Evolutionary conservation across 2,888 invertebrate species (phyloP).

Genomic region (Hirtodrosophila histrioides): DNA sequence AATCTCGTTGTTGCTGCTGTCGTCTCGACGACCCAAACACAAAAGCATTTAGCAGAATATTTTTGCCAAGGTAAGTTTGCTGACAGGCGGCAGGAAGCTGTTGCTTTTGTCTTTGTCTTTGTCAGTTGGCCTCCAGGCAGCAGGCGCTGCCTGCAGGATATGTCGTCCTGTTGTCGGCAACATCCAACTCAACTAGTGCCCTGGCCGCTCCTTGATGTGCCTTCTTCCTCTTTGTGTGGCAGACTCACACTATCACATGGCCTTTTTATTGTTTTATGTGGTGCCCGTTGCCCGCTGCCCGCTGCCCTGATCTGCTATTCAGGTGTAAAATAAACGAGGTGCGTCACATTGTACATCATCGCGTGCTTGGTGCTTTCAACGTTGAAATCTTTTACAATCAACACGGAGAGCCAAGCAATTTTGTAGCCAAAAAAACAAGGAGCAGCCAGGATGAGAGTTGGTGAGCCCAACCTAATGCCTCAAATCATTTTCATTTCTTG

Average conservation of each 20-base stretch:
- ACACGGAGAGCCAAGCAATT: slow-evolving; percentile 54
- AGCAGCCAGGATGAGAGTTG: not conserved
- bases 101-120: slow-evolving; percentile 36
- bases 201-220: slow-evolving; percentile 10
- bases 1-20: slow-evolving; percentile 6
- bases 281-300: slow-evolving; percentile 11
- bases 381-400: slow-evolving; percentile 73
- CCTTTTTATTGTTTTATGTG: slow-evolving; percentile 71
- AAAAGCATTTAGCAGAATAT: slow-evolving; percentile 72
- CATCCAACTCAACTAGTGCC: not conserved
- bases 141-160: slow-evolving; percentile 15
- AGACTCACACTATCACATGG: slow-evolving; percentile 28
- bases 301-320: slow-evolving; percentile 39
- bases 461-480: slow-evolving; percentile 63
- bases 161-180: slow-evolving; percentile 17
- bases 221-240: not conserved
- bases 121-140: slow-evolving; percentile 55
- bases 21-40: slow-evolving; percentile 45
- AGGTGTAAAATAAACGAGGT: slow-evolving; percentile 70
- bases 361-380: slow-evolving; percentile 66
- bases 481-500: slow-evolving; percentile 78
- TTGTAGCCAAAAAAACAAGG: slow-evolving; percentile 49
- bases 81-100: slow-evolving; percentile 59
- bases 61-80: slow-evolving; percentile 33
- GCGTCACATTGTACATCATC: slow-evolving; percentile 64